Evolutionary conservation across 2,113 vertebrate species (phyloP), one percentile per base, ranked within the genome.

Genomic region (Glareola pratincola): DNA sequence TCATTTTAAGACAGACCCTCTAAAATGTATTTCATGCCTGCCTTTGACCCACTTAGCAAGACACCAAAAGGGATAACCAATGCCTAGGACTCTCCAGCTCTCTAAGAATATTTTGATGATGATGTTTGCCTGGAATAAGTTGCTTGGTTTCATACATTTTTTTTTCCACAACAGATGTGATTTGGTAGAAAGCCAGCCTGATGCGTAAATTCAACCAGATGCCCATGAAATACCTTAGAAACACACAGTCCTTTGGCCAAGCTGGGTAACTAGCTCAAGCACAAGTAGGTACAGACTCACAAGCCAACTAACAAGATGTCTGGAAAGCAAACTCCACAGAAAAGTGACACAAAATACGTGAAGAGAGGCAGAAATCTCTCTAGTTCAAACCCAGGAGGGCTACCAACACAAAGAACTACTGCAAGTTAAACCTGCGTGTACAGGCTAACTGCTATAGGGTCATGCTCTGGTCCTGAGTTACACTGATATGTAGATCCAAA

Each of bases 151-250:
- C 57, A 68, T 39, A 53, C 13, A 30, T 74, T 56, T 72, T 74
- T 56, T 50, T 39, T 8, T 5, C 45, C 79, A 86, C 32, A 94
- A 89, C 79, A 95, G 63, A 96, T 82, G 79, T 71, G 57, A 79
- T 91, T 93, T 92, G 62, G 83, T 88, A 69, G n/a, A 66, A 96
- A 79, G 88, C 53, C 88, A 96, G 9, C 15, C 43, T 78, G 68
- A 90, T 47, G 74, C 62, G 85, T 84, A 88, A 95, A 95, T 87
- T 90, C 77, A 94, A 87, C 59, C 92, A 95, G 77, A 83, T 83
- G 83, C 80, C 93, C 90, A 85, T 59, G 75, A 96, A 96, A 95
- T 80, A 94, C 67, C 63, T 91, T 53, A 77, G 62, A 79, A 94
- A 92, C 54, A 68, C 27, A 89, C 0, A 85, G 73, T 20, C 26